A percentile compares a stretch with the other conserved stretches of the same genome.
phyloP scores from a whole-genome alignment of 2,888 invertebrate species.

The Ophion slaviceki region DNA sequence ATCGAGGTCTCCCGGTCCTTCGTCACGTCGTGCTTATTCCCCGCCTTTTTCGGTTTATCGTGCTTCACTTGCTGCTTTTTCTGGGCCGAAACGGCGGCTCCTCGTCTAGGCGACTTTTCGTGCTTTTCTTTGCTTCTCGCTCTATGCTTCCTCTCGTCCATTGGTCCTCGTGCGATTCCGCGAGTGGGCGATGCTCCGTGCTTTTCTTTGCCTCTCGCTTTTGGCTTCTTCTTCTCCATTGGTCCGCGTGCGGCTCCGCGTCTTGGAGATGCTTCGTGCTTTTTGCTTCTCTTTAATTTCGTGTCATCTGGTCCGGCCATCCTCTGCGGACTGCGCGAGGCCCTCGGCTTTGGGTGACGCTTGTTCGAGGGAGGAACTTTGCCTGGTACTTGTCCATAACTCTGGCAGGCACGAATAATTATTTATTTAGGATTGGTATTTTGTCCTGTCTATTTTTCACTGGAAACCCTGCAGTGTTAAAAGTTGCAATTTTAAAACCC shows the following conservation, averaged over 20 bases:
- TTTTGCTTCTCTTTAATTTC: not conserved
- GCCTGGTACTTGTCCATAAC: slow-evolving; percentile 74
- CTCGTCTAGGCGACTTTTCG: not conserved
- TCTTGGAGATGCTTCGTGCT: not conserved
- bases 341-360: not conserved
- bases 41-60: not conserved
- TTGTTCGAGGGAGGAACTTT: not conserved
- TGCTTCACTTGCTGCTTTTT: not conserved
- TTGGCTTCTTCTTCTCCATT: not conserved
- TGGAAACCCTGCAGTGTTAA: no score
- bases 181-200: not conserved
- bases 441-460: no score
- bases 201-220: not conserved
- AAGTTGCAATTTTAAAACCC: no score
- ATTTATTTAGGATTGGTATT: not conserved
- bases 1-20: not conserved
- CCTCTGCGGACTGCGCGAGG: not conserved
- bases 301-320: not conserved
- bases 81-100: not conserved
- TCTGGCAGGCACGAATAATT: slow-evolving; percentile 57
- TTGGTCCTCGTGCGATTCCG: not conserved
- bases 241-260: not conserved
- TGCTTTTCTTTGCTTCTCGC: not conserved
- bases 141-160: not conserved
- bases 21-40: not conserved